Evolutionary conservation across 2,113 vertebrate species (phyloP).

Genomic region (Condylura cristata): DNA sequence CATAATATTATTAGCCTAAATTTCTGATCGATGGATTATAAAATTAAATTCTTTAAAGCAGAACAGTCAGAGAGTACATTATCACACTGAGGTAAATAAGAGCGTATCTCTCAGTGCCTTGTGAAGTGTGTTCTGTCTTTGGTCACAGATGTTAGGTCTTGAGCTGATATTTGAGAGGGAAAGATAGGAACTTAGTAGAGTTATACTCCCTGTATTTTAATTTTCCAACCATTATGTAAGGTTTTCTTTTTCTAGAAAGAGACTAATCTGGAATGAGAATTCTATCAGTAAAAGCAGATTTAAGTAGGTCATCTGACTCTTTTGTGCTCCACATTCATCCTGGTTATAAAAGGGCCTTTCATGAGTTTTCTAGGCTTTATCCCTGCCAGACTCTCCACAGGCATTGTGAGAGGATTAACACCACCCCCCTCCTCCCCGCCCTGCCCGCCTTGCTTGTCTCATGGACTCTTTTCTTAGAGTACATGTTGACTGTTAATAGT

Average conservation of each 20-base stretch:
- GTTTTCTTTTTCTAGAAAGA: conserved; percentile 78
- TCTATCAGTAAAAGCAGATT: conserved; percentile 78
- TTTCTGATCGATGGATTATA: conserved; percentile 36
- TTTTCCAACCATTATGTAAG: conserved; percentile 56
- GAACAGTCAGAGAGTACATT: neutral
- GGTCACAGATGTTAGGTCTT: neutral
- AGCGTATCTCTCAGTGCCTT: conserved; percentile 8
- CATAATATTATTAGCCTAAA: conserved; percentile 33
- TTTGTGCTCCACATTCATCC: conserved; percentile 68
- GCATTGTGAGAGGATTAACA: conserved; percentile 74
- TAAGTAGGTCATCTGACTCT: conserved; percentile 78
- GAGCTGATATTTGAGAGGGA: conserved; percentile 41
- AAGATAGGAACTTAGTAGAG: conserved; percentile 3
- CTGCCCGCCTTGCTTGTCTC: conserved; percentile 40
- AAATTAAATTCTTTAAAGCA: conserved; percentile 34
- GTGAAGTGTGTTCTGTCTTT: neutral
- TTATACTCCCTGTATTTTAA: conserved; percentile 61
- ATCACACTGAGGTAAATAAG: conserved; percentile 2
- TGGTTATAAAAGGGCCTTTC: conserved; percentile 77
- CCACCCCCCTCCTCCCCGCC: neutral
- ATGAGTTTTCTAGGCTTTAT: conserved; percentile 75
- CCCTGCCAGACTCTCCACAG: conserved; percentile 69
- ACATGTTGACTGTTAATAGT: conserved; percentile 46
- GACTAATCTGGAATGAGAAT: conserved; percentile 82
- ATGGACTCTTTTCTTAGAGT: conserved; percentile 58